Base-by-base conservation (phyloP, 2,888 invertebrate species). In the Suillia variegata region DNA sequence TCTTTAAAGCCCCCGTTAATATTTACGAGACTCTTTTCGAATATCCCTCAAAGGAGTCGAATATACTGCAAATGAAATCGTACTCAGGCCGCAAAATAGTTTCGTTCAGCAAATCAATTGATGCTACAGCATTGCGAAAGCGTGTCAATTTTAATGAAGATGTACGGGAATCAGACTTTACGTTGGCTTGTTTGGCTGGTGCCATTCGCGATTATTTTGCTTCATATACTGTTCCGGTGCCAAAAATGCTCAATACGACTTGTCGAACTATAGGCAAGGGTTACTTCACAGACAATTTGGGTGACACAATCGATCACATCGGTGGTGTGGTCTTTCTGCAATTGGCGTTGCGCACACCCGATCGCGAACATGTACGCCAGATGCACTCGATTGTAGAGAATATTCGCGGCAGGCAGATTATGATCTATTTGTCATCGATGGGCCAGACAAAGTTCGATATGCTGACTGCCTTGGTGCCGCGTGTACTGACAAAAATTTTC, bases 1-100 rank as follows among this genome's bases (percentile, higher is more conserved):
- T 81, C 20, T 76, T 77, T 45, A 78, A 77, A 62, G 79, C 80
- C 0, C 82, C 82, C 0, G 67, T 79, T 0, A 79, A 80, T 50
- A 77, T 82, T 12, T 80, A 74, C 57, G 81, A 82, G 34, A 80
- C 80, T 34, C 68, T 82, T 1, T 75, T 81, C 12, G 70, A 70
- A 31, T 74, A 72, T 42, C 74, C 75, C 12, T 74, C 78, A 0
- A 77, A 73, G 33, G 80, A 82, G 62, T 54, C 72, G 2, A 81
- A 81, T 58, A 73, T 78, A 4, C 65, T 82, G 2, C 80, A 82
- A 52, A 70, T 77, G 55, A 79, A 79, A 61, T 80, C 81, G 0
- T 80, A 81, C 62, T 78, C 79, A 1, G 82, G 82, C 0, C 70
- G 82, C 12, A 81, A 82, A 66, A 78, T 81, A 4, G 73, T 81